A percentile compares a stretch with the other conserved stretches of the same genome.
phyloP scores from a whole-genome alignment of 2,888 invertebrate species.

The Chesias legatella region DNA sequence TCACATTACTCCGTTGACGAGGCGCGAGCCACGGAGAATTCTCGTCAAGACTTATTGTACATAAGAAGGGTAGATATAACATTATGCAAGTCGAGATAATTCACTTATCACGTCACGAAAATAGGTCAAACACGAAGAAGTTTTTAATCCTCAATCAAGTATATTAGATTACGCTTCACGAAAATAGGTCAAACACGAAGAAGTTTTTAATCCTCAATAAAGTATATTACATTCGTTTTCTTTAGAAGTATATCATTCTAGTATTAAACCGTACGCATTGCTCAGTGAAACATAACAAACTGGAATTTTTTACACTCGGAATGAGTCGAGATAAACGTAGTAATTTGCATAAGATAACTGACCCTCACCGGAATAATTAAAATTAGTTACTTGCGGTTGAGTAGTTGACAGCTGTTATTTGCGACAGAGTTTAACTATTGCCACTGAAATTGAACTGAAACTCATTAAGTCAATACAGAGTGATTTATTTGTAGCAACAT shows the following conservation, averaged over 20 bases:
- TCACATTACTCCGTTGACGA: conserved; percentile 10
- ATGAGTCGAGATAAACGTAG: conserved; percentile 16
- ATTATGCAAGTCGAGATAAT: background rate
- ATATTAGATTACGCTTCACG: no score
- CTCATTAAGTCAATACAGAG: no score
- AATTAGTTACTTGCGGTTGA: conserved; percentile 10
- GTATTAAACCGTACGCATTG: conserved; percentile 6
- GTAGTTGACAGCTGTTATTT: background rate
- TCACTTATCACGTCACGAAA: conserved; percentile 2
- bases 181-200: no score
- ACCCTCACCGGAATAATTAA: conserved; percentile 16
- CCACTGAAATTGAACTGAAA: no score
- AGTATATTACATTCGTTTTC: no score
- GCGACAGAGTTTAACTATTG: background rate
- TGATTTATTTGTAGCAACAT: no score
- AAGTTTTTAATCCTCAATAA: no score
- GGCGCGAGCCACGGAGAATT: conserved; percentile 1
- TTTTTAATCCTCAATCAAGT: no score
- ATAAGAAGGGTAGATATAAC: background rate
- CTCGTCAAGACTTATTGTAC: background rate
- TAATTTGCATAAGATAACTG: conserved; percentile 28
- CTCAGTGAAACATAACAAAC: conserved; percentile 17
- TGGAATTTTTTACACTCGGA: conserved; percentile 15
- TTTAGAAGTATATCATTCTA: background rate
- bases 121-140: conserved; percentile 1